Percentiles rank a stretch among this genome's conserved stretches.
phyloP scores from a whole-genome alignment of 2,113 vertebrate species.

The Ctenodactylus gundi region DNA sequence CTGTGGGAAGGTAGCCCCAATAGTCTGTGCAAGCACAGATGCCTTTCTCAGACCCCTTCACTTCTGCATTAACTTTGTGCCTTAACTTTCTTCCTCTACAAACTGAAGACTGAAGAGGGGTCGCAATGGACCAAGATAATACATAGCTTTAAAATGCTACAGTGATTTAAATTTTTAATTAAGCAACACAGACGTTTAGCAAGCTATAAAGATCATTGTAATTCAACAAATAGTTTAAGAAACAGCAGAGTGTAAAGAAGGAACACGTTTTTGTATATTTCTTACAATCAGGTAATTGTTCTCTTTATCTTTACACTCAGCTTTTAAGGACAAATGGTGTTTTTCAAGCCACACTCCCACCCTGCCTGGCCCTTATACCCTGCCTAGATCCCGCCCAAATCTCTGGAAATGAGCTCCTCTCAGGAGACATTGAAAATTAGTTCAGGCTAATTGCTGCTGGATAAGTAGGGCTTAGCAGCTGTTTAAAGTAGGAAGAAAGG shows the following conservation, averaged over 20 bases:
- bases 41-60: background rate
- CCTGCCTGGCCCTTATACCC: background rate
- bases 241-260: background rate
- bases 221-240: background rate
- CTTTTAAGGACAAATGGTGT: background rate
- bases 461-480: constrained; percentile 58
- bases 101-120: background rate
- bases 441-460: constrained; percentile 63
- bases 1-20: background rate
- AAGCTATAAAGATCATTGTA: constrained; percentile 23
- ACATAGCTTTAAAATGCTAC: background rate
- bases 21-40: background rate
- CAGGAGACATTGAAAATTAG: constrained; percentile 59
- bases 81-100: background rate
- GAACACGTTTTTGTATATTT: background rate
- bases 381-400: constrained; percentile 20
- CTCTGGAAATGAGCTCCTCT: constrained; percentile 44
- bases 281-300: constrained; percentile 1
- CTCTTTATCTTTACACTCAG: background rate
- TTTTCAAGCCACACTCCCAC: background rate
- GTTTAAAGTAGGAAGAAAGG: constrained; percentile 42
- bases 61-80: no score
- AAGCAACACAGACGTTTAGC: constrained; percentile 12
- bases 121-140: background rate
- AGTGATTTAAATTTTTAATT: constrained; percentile 36